Evolutionary conservation across 2,797 vertebrate species (phyloP).

Genomic region (Semotilus atromaculatus): DNA sequence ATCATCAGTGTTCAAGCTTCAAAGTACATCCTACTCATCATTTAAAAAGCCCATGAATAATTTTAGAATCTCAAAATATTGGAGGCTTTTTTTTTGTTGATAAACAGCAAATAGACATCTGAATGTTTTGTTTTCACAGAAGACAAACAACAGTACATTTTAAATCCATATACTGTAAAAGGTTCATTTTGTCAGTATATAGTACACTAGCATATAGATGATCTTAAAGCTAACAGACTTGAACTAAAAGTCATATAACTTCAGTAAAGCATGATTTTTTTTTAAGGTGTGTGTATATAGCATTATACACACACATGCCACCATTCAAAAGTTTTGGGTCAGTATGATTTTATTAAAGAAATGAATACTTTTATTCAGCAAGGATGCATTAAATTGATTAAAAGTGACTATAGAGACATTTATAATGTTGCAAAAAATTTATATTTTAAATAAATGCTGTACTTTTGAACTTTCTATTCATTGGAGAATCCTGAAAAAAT

Average conservation of each 20-base stretch:
- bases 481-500: background rate
- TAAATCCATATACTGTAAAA: too few relatives aligned
- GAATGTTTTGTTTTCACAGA: background rate
- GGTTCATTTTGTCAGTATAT: background rate
- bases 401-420: background rate
- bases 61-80: background rate
- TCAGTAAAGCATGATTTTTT: background rate
- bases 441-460: too few relatives aligned
- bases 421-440: background rate
- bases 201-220: background rate
- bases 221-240: background rate
- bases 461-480: background rate
- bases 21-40: background rate
- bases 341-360: background rate
- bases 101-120: background rate
- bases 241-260: too few relatives aligned
- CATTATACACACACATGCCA: background rate
- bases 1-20: slow-evolving; percentile 7
- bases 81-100: background rate
- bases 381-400: background rate
- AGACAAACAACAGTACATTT: background rate
- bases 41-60: background rate
- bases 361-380: background rate
- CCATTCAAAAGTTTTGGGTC: background rate
- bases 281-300: too few relatives aligned